Base-by-base conservation (phyloP, 1,140 invertebrate genomes). In the Tetragonula clypearis region DNA sequence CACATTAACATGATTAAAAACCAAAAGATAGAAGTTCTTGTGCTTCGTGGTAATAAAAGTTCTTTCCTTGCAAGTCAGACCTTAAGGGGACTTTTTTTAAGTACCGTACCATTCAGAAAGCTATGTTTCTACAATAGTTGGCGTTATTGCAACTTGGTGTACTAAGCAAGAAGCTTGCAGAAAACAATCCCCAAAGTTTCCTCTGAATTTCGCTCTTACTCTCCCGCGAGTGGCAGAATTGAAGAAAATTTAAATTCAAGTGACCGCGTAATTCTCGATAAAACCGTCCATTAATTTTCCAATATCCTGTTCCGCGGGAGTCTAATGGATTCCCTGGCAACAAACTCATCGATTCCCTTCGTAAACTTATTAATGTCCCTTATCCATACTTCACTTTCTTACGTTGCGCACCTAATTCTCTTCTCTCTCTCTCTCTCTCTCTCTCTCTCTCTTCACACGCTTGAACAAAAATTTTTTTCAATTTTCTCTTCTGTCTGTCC, bases 291-390 rank as follows among this genome's bases (percentile, higher is more conserved):
- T 83, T 60, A 65, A 82, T 62, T 75, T 82, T 53, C 80, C 71
- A 82, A 82, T 82, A 83, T 83, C 73, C 73, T n/a, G 49, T 26
- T 66, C 49, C 55, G 11, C 6, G 23, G 5, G n/a, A 49, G 55
- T 73, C 79, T 81, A 81, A 81, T 60, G 30, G 60, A 30, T 79
- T 66, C n/a, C 19, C 62, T 55, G n/a, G 66, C 71, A 66, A 71
- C 55, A 80, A 56, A 84, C 72, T 65, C 58, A 35, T 85, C 79
- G 62, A 35, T 79, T 87, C 77, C 58, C 82, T 76, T n/a, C 11
- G 76, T 87, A 83, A 87, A 91, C n/a, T 86, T 66, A 77, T 90
- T 87, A 81, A 84, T 58, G 66, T 80, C 74, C 86, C 26, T 14
- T 0, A 71, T 23, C 84, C 79, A n/a, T 11, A 26, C 58, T 35